Percentiles rank a stretch among this genome's conserved stretches.
Evolutionary conservation across 1,140 invertebrate genomes (phyloP).

Genomic region (Lamellibrachia luymesi): DNA sequence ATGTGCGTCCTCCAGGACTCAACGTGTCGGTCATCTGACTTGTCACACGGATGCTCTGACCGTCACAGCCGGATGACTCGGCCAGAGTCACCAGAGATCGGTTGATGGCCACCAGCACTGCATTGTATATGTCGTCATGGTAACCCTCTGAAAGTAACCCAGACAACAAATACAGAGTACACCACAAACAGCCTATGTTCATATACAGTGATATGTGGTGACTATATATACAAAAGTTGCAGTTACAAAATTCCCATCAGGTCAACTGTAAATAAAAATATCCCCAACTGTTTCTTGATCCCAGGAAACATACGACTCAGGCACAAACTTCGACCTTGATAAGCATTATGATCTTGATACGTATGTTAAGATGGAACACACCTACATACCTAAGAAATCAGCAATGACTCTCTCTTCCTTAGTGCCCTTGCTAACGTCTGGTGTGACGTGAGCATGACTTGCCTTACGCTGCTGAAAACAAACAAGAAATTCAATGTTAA

Average conservation of each 20-base stretch:
- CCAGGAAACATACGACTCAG: no score
- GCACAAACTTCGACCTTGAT: no score
- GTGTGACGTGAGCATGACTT: not conserved
- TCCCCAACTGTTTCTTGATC: no score
- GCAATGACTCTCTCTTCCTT: not conserved
- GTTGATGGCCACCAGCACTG: constrained; percentile 43
- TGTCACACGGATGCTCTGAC: constrained; percentile 43
- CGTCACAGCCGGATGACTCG: constrained; percentile 49
- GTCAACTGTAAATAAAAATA: no score
- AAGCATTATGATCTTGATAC: no score
- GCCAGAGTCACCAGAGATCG: constrained; percentile 46
- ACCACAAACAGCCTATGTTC: not conserved
- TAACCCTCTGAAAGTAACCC: not conserved
- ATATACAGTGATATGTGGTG: no score
- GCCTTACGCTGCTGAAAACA: not conserved
- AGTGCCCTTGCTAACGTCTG: not conserved
- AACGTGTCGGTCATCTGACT: constrained; percentile 40
- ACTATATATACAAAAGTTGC: no score
- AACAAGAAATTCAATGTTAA: not conserved
- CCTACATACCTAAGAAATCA: not conserved
- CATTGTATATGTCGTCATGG: constrained; percentile 37
- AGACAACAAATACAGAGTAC: not conserved
- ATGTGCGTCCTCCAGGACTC: constrained; percentile 25
- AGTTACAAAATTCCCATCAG: no score
- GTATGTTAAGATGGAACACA: not conserved